Percentiles rank a stretch among this genome's conserved stretches.
phyloP scores from a whole-genome alignment of 1,140 invertebrate species.

The Contarinia nasturtii region DNA sequence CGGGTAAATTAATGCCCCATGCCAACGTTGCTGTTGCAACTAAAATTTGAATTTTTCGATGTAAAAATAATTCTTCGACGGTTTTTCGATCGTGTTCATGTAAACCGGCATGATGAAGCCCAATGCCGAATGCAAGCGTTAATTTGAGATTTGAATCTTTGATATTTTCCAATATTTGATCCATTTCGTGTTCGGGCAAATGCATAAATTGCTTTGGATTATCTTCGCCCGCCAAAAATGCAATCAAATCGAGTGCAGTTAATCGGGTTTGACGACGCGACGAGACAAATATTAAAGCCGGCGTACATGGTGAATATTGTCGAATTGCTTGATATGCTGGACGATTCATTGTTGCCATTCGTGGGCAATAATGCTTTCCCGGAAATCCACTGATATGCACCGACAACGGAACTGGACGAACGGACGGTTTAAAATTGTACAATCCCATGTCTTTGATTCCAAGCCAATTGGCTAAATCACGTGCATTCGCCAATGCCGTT shows the following conservation, averaged over 20 bases:
- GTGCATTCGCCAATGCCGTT: slow-evolving; percentile 93
- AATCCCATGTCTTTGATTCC: slow-evolving; percentile 77
- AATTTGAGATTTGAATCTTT: slow-evolving; percentile 85
- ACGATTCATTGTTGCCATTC: slow-evolving; percentile 99
- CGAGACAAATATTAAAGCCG: slow-evolving; percentile 90
- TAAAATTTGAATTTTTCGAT: slow-evolving; percentile 95
- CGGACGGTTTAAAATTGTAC: slow-evolving; percentile 95
- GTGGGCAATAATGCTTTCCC: slow-evolving; percentile 94
- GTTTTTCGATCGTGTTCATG: slow-evolving; percentile 78
- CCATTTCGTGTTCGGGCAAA: slow-evolving; percentile 71
- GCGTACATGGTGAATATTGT: slow-evolving; percentile 77
- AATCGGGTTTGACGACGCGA: slow-evolving; percentile 93
- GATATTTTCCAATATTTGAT: slow-evolving; percentile 52
- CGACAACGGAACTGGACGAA: slow-evolving; percentile 91
- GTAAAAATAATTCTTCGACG: slow-evolving; percentile 90
- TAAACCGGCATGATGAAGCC: slow-evolving; percentile 91
- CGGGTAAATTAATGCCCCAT: slow-evolving; percentile 96
- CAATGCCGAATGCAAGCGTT: slow-evolving; percentile 91
- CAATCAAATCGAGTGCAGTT: slow-evolving; percentile 91
- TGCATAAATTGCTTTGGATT: slow-evolving; percentile 92
- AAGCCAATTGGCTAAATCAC: slow-evolving; percentile 93
- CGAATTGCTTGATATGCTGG: slow-evolving; percentile 93
- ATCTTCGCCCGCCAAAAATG: slow-evolving; percentile 75
- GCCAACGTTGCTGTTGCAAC: slow-evolving; percentile 94
- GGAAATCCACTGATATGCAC: slow-evolving; percentile 78